phyloP scores from a whole-genome alignment of 2,113 vertebrate species.

The Pollimyrus isidori region DNA sequence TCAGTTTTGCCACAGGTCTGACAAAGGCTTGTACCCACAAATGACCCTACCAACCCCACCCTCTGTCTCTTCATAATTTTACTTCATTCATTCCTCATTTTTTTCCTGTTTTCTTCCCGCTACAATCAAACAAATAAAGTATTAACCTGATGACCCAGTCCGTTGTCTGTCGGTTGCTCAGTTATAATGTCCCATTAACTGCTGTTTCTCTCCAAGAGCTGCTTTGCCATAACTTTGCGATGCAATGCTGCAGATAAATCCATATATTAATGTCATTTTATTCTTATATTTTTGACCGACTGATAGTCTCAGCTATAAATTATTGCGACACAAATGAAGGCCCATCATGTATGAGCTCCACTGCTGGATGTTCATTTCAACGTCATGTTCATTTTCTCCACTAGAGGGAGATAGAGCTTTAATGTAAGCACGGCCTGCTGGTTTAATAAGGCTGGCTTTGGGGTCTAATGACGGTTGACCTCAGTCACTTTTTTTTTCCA shows the following conservation, averaged over 20 bases:
- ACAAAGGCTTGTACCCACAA: conserved; percentile 66
- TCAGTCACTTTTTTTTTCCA: background rate
- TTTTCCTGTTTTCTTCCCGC: conserved; percentile 53
- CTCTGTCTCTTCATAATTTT: conserved; percentile 46
- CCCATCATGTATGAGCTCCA: background rate
- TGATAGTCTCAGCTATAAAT: background rate
- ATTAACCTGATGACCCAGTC: conserved; percentile 71
- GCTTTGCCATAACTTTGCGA: background rate
- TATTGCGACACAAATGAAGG: background rate
- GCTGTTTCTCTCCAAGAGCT: background rate
- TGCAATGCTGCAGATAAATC: background rate
- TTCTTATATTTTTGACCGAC: background rate
- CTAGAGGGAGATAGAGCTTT: conserved; percentile 17
- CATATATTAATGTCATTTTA: background rate
- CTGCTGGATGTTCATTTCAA: background rate
- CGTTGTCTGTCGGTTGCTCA: conserved; percentile 29
- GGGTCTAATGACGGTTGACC: background rate
- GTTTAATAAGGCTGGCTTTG: background rate
- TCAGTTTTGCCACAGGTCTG: conserved; percentile 68
- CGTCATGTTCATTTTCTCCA: background rate
- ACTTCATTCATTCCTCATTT: conserved; percentile 37
- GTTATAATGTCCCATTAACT: background rate
- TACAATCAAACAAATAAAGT: conserved; percentile 77
- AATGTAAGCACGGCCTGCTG: background rate
- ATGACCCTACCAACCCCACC: conserved; percentile 54